These are phyloP conservation scores for Protodeltote pygarga DNA, from an alignment of 2,888 invertebrate genomes.

Conservation along the genomic window DNA sequence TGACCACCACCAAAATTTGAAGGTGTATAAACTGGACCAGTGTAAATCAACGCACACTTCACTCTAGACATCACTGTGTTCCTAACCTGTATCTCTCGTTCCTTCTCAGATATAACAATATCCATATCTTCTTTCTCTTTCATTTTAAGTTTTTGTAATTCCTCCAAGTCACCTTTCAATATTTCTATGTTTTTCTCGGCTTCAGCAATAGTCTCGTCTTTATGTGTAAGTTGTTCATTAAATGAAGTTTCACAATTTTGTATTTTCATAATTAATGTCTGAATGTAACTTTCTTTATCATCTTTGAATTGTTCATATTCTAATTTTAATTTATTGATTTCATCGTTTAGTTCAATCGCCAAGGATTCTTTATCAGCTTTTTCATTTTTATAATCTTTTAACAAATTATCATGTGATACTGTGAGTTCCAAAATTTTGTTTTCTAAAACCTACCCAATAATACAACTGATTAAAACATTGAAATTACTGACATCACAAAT, in stretches of 20 bases:
- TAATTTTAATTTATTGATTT: slow-evolving; percentile 57
- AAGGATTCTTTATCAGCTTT: slow-evolving; percentile 55
- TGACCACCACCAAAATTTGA: slow-evolving; percentile 41
- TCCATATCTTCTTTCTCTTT: slow-evolving; percentile 68
- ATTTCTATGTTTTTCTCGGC: slow-evolving; percentile 53
- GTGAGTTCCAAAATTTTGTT: slow-evolving; percentile 57
- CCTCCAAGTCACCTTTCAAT: slow-evolving; percentile 59
- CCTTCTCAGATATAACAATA: slow-evolving; percentile 57
- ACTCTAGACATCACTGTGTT: slow-evolving; percentile 49
- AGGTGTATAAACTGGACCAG: slow-evolving; percentile 34
- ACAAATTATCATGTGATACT: slow-evolving; percentile 47
- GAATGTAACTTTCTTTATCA: slow-evolving; percentile 62
- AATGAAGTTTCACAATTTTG: slow-evolving; percentile 49
- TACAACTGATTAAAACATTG: slow-evolving; percentile 39
- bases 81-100: slow-evolving; percentile 75
- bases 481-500: slow-evolving; percentile 50
- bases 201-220: slow-evolving; percentile 56
- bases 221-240: slow-evolving; percentile 52
- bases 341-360: slow-evolving; percentile 52
- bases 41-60: slow-evolving; percentile 40
- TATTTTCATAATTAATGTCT: slow-evolving; percentile 58
- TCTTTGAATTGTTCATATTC: slow-evolving; percentile 54
- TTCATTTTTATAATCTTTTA: slow-evolving; percentile 48
- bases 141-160: slow-evolving; percentile 54
- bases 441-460: slow-evolving; percentile 69